Conservation (phyloP, 1,140 invertebrate genomes). For the Pseudomyrmex flavicornis region DNA sequence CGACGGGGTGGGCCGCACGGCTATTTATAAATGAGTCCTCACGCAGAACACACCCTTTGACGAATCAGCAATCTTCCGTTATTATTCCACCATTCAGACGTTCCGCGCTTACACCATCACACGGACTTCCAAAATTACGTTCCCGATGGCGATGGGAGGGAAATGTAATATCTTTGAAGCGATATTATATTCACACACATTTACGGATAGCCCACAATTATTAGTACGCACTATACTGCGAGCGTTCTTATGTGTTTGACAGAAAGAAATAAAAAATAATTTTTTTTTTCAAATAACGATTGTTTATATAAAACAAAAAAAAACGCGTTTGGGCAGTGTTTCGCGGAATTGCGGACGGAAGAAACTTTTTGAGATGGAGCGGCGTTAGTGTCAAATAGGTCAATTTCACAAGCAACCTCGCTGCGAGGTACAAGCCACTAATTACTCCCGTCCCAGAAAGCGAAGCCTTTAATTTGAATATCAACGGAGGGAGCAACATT, state of each 20-base stretch:
- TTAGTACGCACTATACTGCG: not conserved
- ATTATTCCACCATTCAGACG: slow-evolving; percentile 67
- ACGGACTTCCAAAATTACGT: slow-evolving; percentile 46
- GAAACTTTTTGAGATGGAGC: slow-evolving; percentile 7
- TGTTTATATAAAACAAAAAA: not conserved
- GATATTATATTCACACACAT: slow-evolving; percentile 30
- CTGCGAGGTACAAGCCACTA: slow-evolving; percentile 60
- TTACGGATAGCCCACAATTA: slow-evolving; percentile 7
- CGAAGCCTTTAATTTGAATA: slow-evolving; percentile 79
- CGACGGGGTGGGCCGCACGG: slow-evolving; percentile 54
- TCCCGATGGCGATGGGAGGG: not conserved
- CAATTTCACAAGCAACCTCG: slow-evolving; percentile 27
- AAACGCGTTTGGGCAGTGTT: not conserved
- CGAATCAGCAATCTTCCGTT: slow-evolving; percentile 71
- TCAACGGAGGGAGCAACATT: slow-evolving; percentile 71
- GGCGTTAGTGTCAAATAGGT: slow-evolving; percentile 59
- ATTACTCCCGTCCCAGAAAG: slow-evolving; percentile 75
- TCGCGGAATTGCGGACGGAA: not conserved
- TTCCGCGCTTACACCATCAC: slow-evolving; percentile 13
- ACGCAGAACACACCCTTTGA: slow-evolving; percentile 71
- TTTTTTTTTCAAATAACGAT: too few relatives aligned
- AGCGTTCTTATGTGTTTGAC: not conserved
- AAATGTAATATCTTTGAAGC: slow-evolving; percentile 30
- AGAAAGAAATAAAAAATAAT: too few relatives aligned
- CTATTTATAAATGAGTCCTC: slow-evolving; percentile 79